A percentile compares a stretch with the other conserved stretches of the same genome.
Evolutionary conservation across 37 sponge, comb jelly and placozoan species (phyloP).

Genomic region (Cliona cf. orientalis): DNA sequence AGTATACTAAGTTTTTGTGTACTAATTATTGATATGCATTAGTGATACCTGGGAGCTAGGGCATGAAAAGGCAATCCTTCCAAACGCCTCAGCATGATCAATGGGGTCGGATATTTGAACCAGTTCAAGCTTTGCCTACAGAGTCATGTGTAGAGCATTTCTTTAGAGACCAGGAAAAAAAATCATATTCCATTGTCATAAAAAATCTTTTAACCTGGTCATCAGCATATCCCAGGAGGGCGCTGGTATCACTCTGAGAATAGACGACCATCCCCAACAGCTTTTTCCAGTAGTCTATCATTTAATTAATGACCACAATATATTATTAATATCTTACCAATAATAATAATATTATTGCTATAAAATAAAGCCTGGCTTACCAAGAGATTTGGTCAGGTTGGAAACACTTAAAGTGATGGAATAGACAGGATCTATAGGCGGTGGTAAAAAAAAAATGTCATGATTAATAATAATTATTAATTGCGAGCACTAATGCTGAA

Average conservation of each 20-base stretch:
- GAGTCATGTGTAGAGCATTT: no score
- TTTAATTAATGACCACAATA: neutral
- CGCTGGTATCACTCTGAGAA: neutral
- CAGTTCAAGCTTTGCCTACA: constrained; percentile 61
- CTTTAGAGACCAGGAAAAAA: neutral
- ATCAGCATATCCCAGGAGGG: constrained; percentile 50
- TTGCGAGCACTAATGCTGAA: no score
- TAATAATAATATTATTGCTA: neutral
- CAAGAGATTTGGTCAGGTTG: constrained; percentile 39
- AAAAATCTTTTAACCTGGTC: constrained; percentile 44
- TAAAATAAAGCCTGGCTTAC: constrained; percentile 1
- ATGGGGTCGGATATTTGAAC: constrained; percentile 37
- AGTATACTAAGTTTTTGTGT: neutral
- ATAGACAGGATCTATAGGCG: constrained; percentile 53
- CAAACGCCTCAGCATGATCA: constrained; percentile 80
- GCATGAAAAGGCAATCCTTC: constrained; percentile 85
- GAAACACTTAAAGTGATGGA: constrained; percentile 57
- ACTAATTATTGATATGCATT: neutral
- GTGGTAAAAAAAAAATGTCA: no score
- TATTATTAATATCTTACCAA: neutral
- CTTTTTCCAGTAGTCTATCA: constrained; percentile 55
- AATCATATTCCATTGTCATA: neutral
- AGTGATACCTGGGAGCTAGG: constrained; percentile 49
- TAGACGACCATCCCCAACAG: constrained; percentile 62
- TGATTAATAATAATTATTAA: no score